Conservation (phyloP, 2,888 invertebrate genomes). For the Hoplodrina blanda region DNA sequence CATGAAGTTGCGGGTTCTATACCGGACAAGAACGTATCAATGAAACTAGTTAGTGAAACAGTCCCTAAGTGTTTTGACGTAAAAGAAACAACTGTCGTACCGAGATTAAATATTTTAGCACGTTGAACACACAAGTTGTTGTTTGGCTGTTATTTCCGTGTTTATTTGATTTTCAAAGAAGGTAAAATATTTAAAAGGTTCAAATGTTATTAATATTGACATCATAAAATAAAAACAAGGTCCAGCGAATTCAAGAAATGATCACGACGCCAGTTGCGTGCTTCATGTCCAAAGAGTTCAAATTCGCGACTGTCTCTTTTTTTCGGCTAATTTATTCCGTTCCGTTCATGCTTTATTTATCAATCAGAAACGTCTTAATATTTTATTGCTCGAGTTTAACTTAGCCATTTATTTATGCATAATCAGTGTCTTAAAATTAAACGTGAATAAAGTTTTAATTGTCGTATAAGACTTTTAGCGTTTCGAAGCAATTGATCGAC, state of each 20-base stretch:
- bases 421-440: conserved; percentile 18
- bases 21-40: too few species aligned
- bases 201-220: conserved; percentile 25
- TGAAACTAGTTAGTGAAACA: too few species aligned
- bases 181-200: neutral
- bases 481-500: conserved; percentile 8
- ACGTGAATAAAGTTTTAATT: conserved; percentile 21
- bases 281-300: conserved; percentile 37
- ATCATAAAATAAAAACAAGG: conserved; percentile 68
- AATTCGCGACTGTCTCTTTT: conserved; percentile 51
- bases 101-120: too few species aligned
- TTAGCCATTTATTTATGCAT: conserved; percentile 26
- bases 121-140: too few species aligned
- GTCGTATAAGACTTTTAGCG: conserved; percentile 3
- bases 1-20: too few species aligned
- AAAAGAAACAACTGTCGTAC: too few species aligned
- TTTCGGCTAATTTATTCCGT: conserved; percentile 44
- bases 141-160: neutral
- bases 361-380: conserved; percentile 34
- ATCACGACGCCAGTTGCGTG: conserved; percentile 33
- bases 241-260: conserved; percentile 61
- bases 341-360: conserved; percentile 42
- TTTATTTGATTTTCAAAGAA: neutral
- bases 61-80: too few species aligned
- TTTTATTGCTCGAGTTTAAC: conserved; percentile 15